Percentiles rank a stretch among this genome's conserved stretches.
Evolutionary conservation across 2,888 invertebrate genomes (phyloP).

Genomic region (Cenopis cana): DNA sequence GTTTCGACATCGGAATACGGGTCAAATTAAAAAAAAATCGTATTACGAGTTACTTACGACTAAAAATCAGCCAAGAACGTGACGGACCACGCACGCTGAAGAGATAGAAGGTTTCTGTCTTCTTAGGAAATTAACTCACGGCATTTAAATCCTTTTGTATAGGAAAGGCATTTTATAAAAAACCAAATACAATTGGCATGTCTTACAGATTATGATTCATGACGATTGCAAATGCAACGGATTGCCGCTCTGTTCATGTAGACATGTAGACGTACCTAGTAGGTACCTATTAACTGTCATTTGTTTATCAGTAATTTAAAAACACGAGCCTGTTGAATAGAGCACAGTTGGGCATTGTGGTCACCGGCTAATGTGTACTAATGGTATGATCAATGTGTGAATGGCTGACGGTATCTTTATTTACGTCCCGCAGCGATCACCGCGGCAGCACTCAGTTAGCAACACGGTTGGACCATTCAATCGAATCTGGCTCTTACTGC

Average conservation of each 20-base stretch:
- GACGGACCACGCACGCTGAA: background rate
- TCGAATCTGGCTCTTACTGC: constrained; percentile 9
- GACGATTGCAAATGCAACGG: no score
- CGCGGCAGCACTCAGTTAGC: constrained; percentile 8
- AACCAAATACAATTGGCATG: no score
- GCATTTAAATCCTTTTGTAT: no score
- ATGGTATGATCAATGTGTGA: constrained; percentile 52
- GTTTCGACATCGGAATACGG: background rate
- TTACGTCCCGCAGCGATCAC: constrained; percentile 49
- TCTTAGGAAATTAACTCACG: no score
- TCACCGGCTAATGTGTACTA: constrained; percentile 53
- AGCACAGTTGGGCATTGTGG: constrained; percentile 44
- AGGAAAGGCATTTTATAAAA: no score
- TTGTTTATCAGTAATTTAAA: constrained; percentile 6
- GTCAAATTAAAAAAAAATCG: background rate
- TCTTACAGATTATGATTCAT: no score
- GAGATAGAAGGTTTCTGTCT: no score
- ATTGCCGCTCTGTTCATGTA: no score
- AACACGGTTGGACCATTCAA: constrained; percentile 5
- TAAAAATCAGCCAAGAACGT: background rate
- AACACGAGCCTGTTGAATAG: background rate
- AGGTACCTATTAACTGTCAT: background rate
- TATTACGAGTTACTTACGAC: no score
- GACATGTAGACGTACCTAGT: no score
- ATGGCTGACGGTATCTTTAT: constrained; percentile 62